Evolutionary conservation across 2,797 vertebrate genomes (phyloP), one percentile per base, ranked within the genome.

Genomic region (Cossypha polioptera): DNA sequence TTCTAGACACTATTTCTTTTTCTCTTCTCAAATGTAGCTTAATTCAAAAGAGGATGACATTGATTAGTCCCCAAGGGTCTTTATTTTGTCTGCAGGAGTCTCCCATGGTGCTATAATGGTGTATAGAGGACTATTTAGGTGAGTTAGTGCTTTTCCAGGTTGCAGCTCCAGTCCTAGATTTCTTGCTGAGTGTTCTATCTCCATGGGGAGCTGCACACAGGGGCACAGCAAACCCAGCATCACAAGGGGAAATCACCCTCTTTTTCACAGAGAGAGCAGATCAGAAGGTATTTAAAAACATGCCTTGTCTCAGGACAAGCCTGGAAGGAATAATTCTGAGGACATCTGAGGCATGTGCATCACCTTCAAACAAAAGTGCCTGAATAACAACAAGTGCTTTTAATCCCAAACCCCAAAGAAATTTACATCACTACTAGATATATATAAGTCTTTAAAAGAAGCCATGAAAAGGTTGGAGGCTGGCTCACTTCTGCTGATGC

Each of bases 21-120:
- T 75, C 28, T 43, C 11, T 83, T 86, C 61, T 65, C 1, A 3
- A 82, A 78, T 75, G 35, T 33, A 75, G 36, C 35, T 86, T 84
- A 21, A 31, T 84, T 96, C 72, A 58, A 63, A 86, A 72, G 43
- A 90, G 22, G 16, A 40, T 92, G 42, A 75, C 66, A 81, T 63
- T 76, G 47, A 78, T 78, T 86, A 58, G 31, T 68, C 50, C 15
- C 61, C 1, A 0, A 35, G 54, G 54, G 14, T 43, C 31, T 88
- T 81, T 92, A 72, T 84, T 67, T 47, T 88, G 16, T 54, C 58
- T 73, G 20, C 43, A 75, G 69, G 47, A 81, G 15, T 53, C 36
- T 79, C 35, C 69, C 1, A 5, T 61, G n/a, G 76, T 86, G 43
- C 48, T 86, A 7, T 16, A 63, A 42, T 7, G 1, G 18, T 43